phyloP scores from a whole-genome alignment of 2,888 invertebrate species.

The Rotaria socialis region DNA sequence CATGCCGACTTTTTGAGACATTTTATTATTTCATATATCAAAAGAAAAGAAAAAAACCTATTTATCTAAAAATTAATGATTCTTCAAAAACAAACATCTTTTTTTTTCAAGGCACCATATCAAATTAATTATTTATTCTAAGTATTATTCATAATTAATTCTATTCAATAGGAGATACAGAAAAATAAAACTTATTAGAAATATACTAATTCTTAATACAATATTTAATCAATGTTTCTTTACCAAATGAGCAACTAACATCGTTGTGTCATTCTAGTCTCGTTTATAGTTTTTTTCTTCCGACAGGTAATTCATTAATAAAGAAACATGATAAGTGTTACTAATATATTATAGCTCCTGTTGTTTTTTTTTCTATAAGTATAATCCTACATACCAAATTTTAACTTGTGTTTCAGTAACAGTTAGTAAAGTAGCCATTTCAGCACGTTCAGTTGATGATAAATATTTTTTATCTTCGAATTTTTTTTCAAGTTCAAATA shows the following conservation, averaged over 20 bases:
- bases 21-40: too few species aligned
- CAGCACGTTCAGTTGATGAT: slow-evolving; percentile 84
- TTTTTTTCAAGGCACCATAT: too few species aligned
- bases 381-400: background rate
- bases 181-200: background rate
- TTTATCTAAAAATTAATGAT: too few species aligned
- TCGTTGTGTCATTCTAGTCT: background rate
- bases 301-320: background rate
- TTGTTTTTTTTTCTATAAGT: background rate
- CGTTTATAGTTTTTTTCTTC: background rate
- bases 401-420: slow-evolving; percentile 91
- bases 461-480: slow-evolving; percentile 92
- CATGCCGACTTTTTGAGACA: too few species aligned
- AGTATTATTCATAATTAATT: background rate
- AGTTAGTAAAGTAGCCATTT: slow-evolving; percentile 84
- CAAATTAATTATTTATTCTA: too few species aligned
- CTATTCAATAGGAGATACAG: background rate
- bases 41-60: too few species aligned
- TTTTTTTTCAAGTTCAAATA: slow-evolving; percentile 90
- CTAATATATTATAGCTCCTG: too few species aligned
- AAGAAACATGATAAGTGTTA: too few species aligned
- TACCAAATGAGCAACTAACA: background rate
- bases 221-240: background rate
- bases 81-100: too few species aligned
- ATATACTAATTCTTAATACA: background rate